Percentiles rank a stretch among this genome's conserved stretches.
phyloP scores from a whole-genome alignment of 1,140 invertebrate genomes.

The Lordiphosa collinella region DNA sequence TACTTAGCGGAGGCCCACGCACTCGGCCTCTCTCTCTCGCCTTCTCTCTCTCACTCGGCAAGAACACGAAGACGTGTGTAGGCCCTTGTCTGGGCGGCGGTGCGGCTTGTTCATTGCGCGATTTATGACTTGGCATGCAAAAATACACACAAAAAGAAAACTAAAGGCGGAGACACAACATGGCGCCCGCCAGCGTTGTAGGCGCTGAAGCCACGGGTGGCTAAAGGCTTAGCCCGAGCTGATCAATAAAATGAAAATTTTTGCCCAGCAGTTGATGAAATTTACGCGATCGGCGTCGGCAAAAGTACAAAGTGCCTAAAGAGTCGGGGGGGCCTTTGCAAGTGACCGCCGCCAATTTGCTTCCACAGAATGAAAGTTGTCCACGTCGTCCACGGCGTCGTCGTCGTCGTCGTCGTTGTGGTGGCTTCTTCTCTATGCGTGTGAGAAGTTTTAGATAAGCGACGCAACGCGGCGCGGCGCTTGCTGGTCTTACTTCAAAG shows the following conservation, averaged over 20 bases:
- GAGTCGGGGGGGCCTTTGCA: conserved; percentile 20
- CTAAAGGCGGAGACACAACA: conserved; percentile 34
- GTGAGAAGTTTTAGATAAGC: conserved; percentile 74
- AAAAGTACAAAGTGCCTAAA: conserved; percentile 50
- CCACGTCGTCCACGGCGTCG: conserved; percentile 6
- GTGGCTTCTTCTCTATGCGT: conserved; percentile 42
- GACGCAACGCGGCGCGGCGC: conserved; percentile 13
- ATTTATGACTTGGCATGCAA: conserved; percentile 75
- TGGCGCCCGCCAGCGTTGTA: conserved; percentile 65
- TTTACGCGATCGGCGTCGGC: conserved; percentile 74
- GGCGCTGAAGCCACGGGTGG: conserved; percentile 50
- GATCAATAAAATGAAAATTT: conserved; percentile 59
- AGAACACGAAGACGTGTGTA: conserved; percentile 5
- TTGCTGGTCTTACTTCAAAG: conserved; percentile 55
- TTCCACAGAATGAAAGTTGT: conserved; percentile 10
- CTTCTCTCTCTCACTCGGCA: no score
- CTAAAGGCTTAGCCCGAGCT: conserved; percentile 23
- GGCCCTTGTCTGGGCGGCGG: conserved; percentile 48
- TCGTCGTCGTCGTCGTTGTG: background rate
- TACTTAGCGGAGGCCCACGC: conserved; percentile 68
- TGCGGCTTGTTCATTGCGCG: conserved; percentile 54
- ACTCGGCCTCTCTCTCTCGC: background rate
- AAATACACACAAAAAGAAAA: conserved; percentile 20
- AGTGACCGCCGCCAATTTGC: conserved; percentile 59
- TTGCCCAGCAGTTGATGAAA: conserved; percentile 76